Percentiles rank a stretch among this genome's conserved stretches.
Evolutionary conservation across 2,888 invertebrate genomes (phyloP).

Genomic region (Trissolcus brochymenae): DNA sequence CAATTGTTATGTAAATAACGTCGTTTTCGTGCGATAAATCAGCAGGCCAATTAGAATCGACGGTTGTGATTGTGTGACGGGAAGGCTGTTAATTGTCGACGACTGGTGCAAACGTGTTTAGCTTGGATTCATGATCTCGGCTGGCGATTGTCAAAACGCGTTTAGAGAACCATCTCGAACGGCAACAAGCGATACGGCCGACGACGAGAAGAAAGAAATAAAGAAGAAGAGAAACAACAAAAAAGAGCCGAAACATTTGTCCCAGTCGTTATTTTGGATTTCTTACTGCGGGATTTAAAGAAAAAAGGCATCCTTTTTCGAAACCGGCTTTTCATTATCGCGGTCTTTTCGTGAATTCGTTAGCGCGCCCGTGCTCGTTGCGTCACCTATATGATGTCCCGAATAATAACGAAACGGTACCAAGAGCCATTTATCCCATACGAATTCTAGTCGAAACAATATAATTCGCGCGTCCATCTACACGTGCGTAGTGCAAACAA

Average conservation of each 20-base stretch:
- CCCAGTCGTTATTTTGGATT: constrained; percentile 43
- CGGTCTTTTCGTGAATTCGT: constrained; percentile 51
- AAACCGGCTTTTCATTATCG: constrained; percentile 57
- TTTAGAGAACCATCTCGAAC: not conserved
- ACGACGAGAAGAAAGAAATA: not conserved
- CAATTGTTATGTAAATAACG: constrained; percentile 18
- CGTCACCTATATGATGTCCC: constrained; percentile 55
- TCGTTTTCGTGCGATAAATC: too few species aligned
- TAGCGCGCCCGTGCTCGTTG: constrained; percentile 42
- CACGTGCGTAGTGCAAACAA: constrained; percentile 52
- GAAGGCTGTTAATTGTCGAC: constrained; percentile 20
- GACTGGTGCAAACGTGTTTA: constrained; percentile 16
- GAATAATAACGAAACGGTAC: constrained; percentile 66
- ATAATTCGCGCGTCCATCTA: constrained; percentile 65
- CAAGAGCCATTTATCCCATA: constrained; percentile 72
- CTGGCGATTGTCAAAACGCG: constrained; percentile 25
- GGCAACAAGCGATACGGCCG: not conserved
- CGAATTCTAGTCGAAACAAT: constrained; percentile 75
- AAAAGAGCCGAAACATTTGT: constrained; percentile 15
- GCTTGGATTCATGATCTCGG: constrained; percentile 14
- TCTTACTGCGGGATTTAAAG: constrained; percentile 33
- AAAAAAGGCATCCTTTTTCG: constrained; percentile 37
- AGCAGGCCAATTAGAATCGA: too few species aligned
- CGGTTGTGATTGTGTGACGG: constrained; percentile 3
- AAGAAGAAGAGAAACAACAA: not conserved